A percentile compares a stretch with the other conserved stretches of the same genome.
Conservation (phyloP, 2,888 invertebrate species). For the Lycocerus yunnanus region DNA sequence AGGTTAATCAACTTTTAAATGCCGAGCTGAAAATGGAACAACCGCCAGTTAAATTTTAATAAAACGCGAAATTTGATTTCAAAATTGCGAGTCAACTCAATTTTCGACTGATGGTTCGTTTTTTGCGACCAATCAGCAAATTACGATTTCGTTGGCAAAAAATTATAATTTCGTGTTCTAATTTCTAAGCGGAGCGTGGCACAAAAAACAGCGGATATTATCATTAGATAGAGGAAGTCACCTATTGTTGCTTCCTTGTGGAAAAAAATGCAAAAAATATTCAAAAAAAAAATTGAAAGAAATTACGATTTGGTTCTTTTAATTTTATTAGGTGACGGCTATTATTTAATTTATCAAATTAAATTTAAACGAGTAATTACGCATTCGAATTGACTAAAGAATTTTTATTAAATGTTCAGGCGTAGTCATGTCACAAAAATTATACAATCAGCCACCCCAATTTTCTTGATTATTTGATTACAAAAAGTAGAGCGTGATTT, state of each 20-base stretch:
- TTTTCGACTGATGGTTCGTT: neutral
- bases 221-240: neutral
- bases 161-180: neutral
- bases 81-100: neutral
- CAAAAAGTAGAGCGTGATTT: neutral
- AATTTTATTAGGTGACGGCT: neutral
- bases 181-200: neutral
- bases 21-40: neutral
- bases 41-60: neutral
- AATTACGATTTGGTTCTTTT: neutral
- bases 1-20: neutral
- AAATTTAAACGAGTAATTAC: neutral
- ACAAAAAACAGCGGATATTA: neutral
- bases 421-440: constrained; percentile 7
- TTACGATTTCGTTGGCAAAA: neutral
- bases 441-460: constrained; percentile 9
- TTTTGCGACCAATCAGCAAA: neutral
- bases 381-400: neutral
- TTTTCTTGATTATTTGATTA: neutral
- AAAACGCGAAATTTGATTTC: neutral
- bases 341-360: neutral
- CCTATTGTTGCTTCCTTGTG: neutral
- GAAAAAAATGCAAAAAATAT: neutral
- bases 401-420: constrained; percentile 1
- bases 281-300: too few species aligned